phyloP scores from a whole-genome alignment of 2,888 invertebrate species.

The Neoitamus cyanurus region DNA sequence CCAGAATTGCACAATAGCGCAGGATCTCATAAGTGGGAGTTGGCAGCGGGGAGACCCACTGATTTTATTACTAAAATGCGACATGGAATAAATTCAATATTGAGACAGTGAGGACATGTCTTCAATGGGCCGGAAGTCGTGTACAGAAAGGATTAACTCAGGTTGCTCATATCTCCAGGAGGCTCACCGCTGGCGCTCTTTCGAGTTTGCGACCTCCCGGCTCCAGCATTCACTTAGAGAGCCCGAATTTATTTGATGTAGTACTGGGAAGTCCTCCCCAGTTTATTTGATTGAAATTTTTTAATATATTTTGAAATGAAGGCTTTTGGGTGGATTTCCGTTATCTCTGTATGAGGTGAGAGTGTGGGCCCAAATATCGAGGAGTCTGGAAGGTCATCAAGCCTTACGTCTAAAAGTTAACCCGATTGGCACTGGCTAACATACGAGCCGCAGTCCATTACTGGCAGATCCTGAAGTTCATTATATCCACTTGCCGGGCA shows the following conservation, averaged over 20 bases:
- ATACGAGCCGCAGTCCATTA: not conserved
- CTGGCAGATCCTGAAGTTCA: slow-evolving; percentile 18
- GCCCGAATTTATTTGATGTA: slow-evolving; percentile 9
- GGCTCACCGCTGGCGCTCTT: not conserved
- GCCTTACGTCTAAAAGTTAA: not conserved
- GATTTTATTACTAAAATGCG: slow-evolving; percentile 47
- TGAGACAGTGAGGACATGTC: slow-evolving; percentile 6
- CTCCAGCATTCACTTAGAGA: not conserved
- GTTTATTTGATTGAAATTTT: slow-evolving; percentile 8
- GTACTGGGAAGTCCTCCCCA: not conserved
- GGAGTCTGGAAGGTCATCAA: not conserved
- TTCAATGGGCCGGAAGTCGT: slow-evolving; percentile 12
- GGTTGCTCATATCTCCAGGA: slow-evolving; percentile 31
- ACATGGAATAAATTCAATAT: slow-evolving; percentile 45
- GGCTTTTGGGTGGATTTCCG: not conserved
- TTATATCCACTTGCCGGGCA: slow-evolving; percentile 17
- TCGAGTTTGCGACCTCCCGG: not conserved
- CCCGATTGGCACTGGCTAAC: not conserved
- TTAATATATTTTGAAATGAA: slow-evolving; percentile 18
- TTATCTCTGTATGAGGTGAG: not conserved
- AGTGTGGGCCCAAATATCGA: not conserved
- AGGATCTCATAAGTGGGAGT: slow-evolving; percentile 9
- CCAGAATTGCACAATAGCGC: slow-evolving; percentile 8
- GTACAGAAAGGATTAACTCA: slow-evolving; percentile 49
- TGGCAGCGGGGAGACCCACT: not conserved